A percentile compares a stretch with the other conserved stretches of the same genome.
Evolutionary conservation across 2,113 vertebrate species (phyloP).

Genomic region (Gnathonemus echidnorhynchus): DNA sequence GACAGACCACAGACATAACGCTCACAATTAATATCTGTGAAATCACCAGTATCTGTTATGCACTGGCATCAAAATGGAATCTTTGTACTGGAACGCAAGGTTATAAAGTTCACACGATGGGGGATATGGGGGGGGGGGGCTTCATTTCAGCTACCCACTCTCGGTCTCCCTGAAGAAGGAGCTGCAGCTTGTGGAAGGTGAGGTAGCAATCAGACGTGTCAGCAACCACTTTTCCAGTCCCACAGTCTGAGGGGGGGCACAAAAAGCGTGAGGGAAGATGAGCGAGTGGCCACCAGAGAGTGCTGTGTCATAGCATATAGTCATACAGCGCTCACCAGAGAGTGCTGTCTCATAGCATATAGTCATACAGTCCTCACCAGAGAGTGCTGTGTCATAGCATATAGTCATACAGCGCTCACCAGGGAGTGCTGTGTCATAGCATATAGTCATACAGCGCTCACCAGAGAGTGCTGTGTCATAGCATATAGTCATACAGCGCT

Average conservation of each 20-base stretch:
- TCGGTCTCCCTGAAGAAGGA: constrained; percentile 71
- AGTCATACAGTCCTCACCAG: no score
- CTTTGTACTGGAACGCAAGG: neutral
- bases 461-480: no score
- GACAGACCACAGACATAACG: neutral
- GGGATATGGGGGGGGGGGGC: neutral
- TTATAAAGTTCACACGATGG: neutral
- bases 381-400: no score
- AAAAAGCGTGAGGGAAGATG: neutral
- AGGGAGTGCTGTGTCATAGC: no score
- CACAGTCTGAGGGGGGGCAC: constrained; percentile 53
- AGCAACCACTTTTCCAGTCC: constrained; percentile 57
- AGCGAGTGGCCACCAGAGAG: neutral
- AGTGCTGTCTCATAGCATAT: no score
- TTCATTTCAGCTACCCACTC: constrained; percentile 58
- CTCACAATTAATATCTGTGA: neutral
- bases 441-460: no score
- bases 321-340: no score
- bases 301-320: neutral
- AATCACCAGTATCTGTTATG: neutral
- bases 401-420: no score
- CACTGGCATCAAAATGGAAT: neutral
- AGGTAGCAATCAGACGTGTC: constrained; percentile 68
- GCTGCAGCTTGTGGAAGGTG: constrained; percentile 66
- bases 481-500: no score